Evolutionary conservation across 2,797 vertebrate species (phyloP), one percentile per base, ranked within the genome.

Genomic region (Sylvia borin): DNA sequence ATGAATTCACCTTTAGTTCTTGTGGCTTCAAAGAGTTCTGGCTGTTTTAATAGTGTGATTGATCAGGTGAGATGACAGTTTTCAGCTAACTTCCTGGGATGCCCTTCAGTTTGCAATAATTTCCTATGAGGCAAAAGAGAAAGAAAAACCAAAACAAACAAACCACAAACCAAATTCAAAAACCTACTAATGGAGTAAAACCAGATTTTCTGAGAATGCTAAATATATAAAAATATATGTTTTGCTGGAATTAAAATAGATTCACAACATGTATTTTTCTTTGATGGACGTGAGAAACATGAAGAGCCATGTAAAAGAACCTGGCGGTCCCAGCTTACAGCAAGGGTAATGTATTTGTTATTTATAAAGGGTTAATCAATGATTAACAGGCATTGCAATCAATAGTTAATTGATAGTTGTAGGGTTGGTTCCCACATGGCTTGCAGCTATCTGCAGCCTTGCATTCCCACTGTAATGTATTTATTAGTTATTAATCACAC

Each of bases 331-430:
- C 43, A 36, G 18, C 66, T 77, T 88, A 55, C n/a, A 70, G 60
- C 36, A 81, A 64, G 29, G 67, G 34, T 74, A 76, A 83, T 47
- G 29, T 45, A 47, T 77, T 58, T 90, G 76, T 92, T 86, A 32
- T 94, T 90, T 73, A 22, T 73, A 73, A 93, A 88, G 62, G 60
- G 64, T 95, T 96, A 92, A 92, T 90, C 76, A 76, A 42, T 88
- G 88, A 84, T 93, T 92, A 89, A 82, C 67, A 76, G 85, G 17
- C 77, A 19, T 47, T 86, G 36, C 64, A 95, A 87, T 84, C 73
- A 95, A 85, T 76, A 65, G 58, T 58, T 95, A 93, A 93, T 92
- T 91, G 87, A 90, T 92, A 75, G 70, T 64, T 88, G 83, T 71
- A 68, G 82, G 22, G 40, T 58, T 50, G 38, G 60, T 82, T 88